Conservation (phyloP, 2,888 invertebrate genomes). For the Falcaria lacertinaria region DNA sequence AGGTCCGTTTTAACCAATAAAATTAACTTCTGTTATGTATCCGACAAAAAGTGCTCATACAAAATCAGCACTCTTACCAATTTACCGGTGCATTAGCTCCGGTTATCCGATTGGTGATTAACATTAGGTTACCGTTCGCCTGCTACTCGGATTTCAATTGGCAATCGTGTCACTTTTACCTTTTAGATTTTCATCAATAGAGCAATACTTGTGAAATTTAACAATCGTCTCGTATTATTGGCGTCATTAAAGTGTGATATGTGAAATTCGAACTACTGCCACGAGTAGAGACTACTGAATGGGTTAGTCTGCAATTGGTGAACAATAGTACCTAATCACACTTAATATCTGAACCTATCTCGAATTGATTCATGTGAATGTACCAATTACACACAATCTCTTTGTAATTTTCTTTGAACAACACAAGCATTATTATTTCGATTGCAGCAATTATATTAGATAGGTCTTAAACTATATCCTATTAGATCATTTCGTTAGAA, state of each 20-base stretch:
- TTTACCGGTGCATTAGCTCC: slow-evolving; percentile 50
- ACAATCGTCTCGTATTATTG: neutral
- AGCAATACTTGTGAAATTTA: slow-evolving; percentile 1
- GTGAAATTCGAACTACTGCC: neutral
- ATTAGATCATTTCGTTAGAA: too few relatives aligned
- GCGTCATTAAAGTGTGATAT: neutral
- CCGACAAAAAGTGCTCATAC: slow-evolving; percentile 38
- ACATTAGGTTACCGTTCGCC: slow-evolving; percentile 42
- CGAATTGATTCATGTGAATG: neutral
- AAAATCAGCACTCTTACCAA: slow-evolving; percentile 49
- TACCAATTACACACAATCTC: neutral
- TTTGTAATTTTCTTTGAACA: neutral
- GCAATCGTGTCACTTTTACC: slow-evolving; percentile 39
- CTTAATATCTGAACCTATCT: neutral
- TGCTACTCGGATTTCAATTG: slow-evolving; percentile 30
- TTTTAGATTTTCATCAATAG: slow-evolving; percentile 9
- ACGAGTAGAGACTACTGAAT: neutral
- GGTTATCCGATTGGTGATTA: slow-evolving; percentile 41
- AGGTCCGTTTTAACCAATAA: slow-evolving; percentile 22
- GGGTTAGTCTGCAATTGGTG: neutral
- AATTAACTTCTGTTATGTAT: slow-evolving; percentile 37
- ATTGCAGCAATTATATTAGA: neutral
- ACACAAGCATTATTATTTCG: neutral
- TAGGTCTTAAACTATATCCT: neutral
- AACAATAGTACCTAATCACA: neutral